Base-by-base conservation (phyloP, 2,797 vertebrate genomes). In the Semotilus atromaculatus region DNA sequence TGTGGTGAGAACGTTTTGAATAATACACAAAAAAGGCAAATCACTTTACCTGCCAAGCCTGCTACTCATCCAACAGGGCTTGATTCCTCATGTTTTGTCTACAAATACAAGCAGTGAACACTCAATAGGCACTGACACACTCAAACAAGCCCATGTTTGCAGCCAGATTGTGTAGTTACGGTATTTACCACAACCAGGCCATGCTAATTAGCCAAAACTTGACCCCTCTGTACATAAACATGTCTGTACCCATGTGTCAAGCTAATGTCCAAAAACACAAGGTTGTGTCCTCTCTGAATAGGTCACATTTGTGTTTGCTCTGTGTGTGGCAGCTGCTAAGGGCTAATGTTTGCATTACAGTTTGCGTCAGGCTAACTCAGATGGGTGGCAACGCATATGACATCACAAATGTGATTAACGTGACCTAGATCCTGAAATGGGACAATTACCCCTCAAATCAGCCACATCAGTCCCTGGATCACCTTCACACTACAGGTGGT, bases 391-490 rank as follows among this genome's bases (percentile, higher is more conserved):
- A 77, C 31, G 1, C 60, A 74, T 51, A 85, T 88, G 85, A 88
- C 89, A 89, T 85, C 76, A 89, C 80, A 83, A 53, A 85, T 75
- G 75, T 89, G 83, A 88, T 87, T 88, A 88, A 85, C 64, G 62
- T 88, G 75, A 82, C 87, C 82, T 38, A 83, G 77, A 76, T 62
- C 66, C 51, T 58, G 29, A 82, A 86, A 82, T 66, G 21, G 82
- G 64, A 77, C 81, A 86, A 88, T 87, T 83, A 87, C 36, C 62
- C 43, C 78, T 31, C 11, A 64, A 85, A 79, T 71, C 31, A 84
- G 29, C 66, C 72, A 16, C 67, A 80, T 83, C 40, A 38, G 81
- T 66, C 58, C 31, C 7, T 29, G 75, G 71, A 81, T 87, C 83
- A 84, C 58, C 86, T 85, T 85, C 79, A 78, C 48, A 72, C 58